A percentile compares a stretch with the other conserved stretches of the same genome.
These are phyloP conservation scores for Turdus rufiventris DNA, from an alignment of 2,113 vertebrate genomes.

Conservation along the genomic window DNA sequence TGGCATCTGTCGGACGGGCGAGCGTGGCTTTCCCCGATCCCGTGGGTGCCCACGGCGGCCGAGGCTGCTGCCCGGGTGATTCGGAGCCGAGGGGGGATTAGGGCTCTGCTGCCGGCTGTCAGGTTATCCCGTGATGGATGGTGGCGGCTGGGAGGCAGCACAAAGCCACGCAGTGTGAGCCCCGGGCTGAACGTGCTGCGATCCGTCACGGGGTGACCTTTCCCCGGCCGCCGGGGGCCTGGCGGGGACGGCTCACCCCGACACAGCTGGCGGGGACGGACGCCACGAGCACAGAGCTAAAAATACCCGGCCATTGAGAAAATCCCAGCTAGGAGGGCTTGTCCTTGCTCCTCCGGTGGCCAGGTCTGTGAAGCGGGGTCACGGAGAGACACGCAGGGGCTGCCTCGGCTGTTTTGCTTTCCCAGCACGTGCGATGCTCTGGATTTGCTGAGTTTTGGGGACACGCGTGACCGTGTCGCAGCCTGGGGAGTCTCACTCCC, in stretches of 20 bases:
- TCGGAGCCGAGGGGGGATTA: constrained; percentile 63
- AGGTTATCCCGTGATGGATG: constrained; percentile 88
- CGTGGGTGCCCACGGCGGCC: not conserved
- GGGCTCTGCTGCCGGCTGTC: constrained; percentile 78
- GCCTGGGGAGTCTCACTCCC: too few relatives aligned
- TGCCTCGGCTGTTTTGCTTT: not conserved
- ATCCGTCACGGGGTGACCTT: constrained; percentile 78
- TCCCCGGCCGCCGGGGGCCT: not conserved
- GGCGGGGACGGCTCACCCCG: not conserved
- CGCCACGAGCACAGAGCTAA: not conserved
- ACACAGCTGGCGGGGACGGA: not conserved
- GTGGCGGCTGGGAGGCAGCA: constrained; percentile 82
- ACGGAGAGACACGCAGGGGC: fast-evolving
- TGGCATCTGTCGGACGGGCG: fast-evolving
- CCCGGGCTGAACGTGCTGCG: constrained; percentile 74
- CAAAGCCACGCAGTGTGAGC: constrained; percentile 81
- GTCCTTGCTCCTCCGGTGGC: not conserved
- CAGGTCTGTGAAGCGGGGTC: fast-evolving
- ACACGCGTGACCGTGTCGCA: too few relatives aligned
- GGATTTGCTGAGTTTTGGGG: not conserved
- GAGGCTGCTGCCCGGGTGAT: not conserved
- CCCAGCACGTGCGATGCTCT: fast-evolving
- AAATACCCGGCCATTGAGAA: constrained; percentile 49
- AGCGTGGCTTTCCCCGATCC: fast-evolving
- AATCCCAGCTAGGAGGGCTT: not conserved